phyloP scores from a whole-genome alignment of 2,888 invertebrate species.

The Eupithecia centaureata region DNA sequence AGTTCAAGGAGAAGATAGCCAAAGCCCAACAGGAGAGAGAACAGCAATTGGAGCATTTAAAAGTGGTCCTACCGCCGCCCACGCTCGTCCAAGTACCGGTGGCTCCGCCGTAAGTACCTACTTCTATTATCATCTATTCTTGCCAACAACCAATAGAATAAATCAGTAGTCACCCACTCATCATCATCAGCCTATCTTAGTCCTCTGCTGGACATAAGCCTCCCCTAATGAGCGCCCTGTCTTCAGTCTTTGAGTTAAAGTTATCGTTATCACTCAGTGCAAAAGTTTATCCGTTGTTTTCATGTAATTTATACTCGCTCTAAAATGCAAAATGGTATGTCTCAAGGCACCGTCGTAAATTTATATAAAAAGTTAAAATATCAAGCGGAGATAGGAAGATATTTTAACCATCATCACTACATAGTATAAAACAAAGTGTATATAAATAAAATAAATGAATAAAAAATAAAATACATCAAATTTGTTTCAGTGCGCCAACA shows the following conservation, averaged over 20 bases:
- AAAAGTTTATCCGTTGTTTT: constrained; percentile 28
- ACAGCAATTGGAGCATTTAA: constrained; percentile 48
- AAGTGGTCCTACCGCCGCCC: constrained; percentile 43
- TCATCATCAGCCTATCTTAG: constrained; percentile 4
- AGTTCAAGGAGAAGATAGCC: constrained; percentile 79
- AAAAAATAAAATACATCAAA: not conserved
- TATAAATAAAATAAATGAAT: no score
- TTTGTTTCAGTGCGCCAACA: constrained; percentile 26
- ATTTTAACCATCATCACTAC: no score
- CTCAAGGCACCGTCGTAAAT: constrained; percentile 55
- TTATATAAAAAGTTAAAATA: constrained; percentile 64
- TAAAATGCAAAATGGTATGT: constrained; percentile 41
- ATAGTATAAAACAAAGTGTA: no score
- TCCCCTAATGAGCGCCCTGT: no score
- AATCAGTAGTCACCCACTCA: constrained; percentile 2
- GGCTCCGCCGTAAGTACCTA: constrained; percentile 31
- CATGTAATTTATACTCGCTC: constrained; percentile 27
- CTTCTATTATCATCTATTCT: no score
- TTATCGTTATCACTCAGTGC: no score
- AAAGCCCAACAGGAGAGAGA: constrained; percentile 68
- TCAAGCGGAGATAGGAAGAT: constrained; percentile 64
- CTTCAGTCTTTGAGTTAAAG: no score
- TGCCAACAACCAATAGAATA: constrained; percentile 16
- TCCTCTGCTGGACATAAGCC: no score
- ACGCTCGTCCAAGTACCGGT: constrained; percentile 50